Evolutionary conservation across 2,888 invertebrate species (phyloP), one percentile per base, ranked within the genome.

Genomic region (Ceramica pisi): DNA sequence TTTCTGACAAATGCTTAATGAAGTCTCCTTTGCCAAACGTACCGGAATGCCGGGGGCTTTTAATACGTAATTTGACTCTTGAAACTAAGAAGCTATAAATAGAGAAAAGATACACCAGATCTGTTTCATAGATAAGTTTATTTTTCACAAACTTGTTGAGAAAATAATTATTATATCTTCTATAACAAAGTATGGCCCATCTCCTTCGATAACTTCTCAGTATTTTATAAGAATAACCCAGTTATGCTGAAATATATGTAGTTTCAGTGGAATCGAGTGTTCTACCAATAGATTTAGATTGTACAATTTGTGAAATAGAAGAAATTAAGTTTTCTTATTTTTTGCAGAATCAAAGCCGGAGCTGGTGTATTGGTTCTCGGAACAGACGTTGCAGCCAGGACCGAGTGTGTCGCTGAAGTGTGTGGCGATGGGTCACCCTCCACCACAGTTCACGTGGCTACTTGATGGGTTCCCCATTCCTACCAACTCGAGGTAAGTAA

Each of bases 371-470:
- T 98, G 98, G 97, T 99, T 99, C 95, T 98, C 98, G 71, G 98
- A 99, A 92, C 98, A 98, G 94, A 99, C 98, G 14, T 95, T 99
- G 75, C 98, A 98, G 90, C 98, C 98, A 0, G 99, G 99, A 23
- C 98, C 98, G 46, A 98, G 98, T 80, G 98, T 99, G 61, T 98
- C 99, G 26, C 96, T 99, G 83, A 98, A 98, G 94, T 99, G 99
- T 95, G 98, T 98, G 76, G 99, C 99, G n/a, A 98, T 98, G 88
- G 99, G 99, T 63, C 99, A 98, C 94, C 99, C 99, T 10, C 98
- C 98, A 63, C 99, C 99, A 6, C 98, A 98, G 92, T 98, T 99
- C 94, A 97, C 97, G 63, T 99, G 99, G 99, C 97, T 98, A 12
- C 96, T 99, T 81, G 99, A 99, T 91, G 98, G 98, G 60, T 98